Evolutionary conservation across 2,888 invertebrate genomes (phyloP).

Genomic region (Choristoneura rosaceana): DNA sequence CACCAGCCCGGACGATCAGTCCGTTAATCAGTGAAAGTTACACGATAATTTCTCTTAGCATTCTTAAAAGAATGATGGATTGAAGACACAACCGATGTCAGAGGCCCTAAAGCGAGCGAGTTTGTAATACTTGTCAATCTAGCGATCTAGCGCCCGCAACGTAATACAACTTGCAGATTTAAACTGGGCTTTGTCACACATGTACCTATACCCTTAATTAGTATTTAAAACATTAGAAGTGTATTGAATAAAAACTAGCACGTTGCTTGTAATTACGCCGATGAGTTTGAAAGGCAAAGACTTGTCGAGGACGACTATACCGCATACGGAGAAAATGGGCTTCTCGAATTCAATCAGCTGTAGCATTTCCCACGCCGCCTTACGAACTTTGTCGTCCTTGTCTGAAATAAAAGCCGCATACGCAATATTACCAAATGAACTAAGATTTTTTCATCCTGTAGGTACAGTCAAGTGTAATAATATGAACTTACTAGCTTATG

Average conservation of each 20-base stretch:
- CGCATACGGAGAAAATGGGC: slow-evolving; percentile 56
- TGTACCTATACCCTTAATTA: slow-evolving; percentile 11
- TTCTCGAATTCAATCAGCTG: slow-evolving; percentile 49
- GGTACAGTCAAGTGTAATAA: too few species aligned
- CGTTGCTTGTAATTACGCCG: slow-evolving; percentile 55
- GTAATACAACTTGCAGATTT: too few species aligned
- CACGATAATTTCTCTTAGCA: too few species aligned
- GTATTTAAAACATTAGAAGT: slow-evolving; percentile 38
- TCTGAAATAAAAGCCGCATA: slow-evolving; percentile 14
- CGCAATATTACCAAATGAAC: not conserved
- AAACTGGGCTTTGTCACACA: not conserved
- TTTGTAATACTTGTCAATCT: too few species aligned
- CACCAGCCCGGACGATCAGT: too few species aligned
- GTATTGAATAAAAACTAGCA: slow-evolving; percentile 56
- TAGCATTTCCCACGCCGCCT: slow-evolving; percentile 52
- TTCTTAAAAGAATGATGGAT: too few species aligned
- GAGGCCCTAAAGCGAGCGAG: too few species aligned
- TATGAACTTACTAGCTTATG: too few species aligned
- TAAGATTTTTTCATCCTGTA: too few species aligned
- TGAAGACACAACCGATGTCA: too few species aligned
- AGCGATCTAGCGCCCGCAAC: too few species aligned
- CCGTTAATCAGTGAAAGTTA: too few species aligned
- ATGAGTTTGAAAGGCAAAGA: slow-evolving; percentile 51
- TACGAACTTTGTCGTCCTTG: slow-evolving; percentile 26
- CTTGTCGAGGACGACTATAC: slow-evolving; percentile 52